Conservation (phyloP, 2,797 vertebrate species). For the Xenentodon cancila region DNA sequence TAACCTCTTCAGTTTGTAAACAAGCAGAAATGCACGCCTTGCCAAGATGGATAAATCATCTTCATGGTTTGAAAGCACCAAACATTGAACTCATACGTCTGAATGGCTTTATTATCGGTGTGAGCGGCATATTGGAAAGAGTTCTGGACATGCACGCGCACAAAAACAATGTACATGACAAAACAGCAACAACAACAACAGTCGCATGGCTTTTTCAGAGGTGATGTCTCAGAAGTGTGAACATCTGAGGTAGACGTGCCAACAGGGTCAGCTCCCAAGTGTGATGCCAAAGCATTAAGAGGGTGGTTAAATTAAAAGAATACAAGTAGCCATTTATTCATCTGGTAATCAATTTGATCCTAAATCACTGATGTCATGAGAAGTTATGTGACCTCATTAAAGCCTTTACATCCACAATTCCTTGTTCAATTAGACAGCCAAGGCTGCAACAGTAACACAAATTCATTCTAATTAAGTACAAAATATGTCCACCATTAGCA, state of each 20-base stretch:
- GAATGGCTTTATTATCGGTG: constrained; percentile 44
- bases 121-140: constrained; percentile 30
- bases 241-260: constrained; percentile 1
- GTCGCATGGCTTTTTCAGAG: constrained; percentile 29
- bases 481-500: constrained; percentile 37
- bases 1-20: constrained; percentile 65
- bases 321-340: constrained; percentile 18
- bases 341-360: constrained; percentile 18
- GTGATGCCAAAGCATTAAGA: not conserved
- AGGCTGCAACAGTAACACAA: constrained; percentile 24
- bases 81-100: constrained; percentile 45
- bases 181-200: constrained; percentile 22
- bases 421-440: constrained; percentile 37
- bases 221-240: constrained; percentile 27
- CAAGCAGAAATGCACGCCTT: constrained; percentile 52
- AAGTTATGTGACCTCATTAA: constrained; percentile 25
- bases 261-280: constrained; percentile 2
- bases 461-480: constrained; percentile 48
- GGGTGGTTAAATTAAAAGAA: constrained; percentile 8
- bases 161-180: constrained; percentile 31
- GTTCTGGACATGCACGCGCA: constrained; percentile 43
- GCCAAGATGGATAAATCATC: constrained; percentile 67
- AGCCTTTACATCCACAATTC: constrained; percentile 15
- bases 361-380: constrained; percentile 19
- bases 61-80: constrained; percentile 43